Conservation (phyloP, 2,888 invertebrate species). For the Andrena marginata region DNA sequence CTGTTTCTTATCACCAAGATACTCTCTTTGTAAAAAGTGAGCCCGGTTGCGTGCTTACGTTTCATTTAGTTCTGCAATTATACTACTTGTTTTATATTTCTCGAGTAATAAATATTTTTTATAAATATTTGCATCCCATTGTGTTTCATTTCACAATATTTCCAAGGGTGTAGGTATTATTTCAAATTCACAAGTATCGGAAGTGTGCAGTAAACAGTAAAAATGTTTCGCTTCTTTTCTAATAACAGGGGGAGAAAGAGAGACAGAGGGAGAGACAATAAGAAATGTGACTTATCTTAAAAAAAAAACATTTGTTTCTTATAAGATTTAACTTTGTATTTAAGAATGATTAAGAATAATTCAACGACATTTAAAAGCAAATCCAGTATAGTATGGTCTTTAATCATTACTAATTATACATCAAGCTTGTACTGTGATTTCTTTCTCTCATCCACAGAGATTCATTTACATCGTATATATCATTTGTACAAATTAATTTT, state of each 20-base stretch:
- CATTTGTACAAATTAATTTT: constrained; percentile 46
- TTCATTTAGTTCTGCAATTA: constrained; percentile 42
- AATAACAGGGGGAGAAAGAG: constrained; percentile 10
- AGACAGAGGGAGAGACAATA: constrained; percentile 53
- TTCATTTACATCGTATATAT: constrained; percentile 43
- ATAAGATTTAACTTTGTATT: constrained; percentile 29
- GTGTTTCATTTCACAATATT: constrained; percentile 57
- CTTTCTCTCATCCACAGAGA: constrained; percentile 33
- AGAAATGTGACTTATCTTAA: constrained; percentile 38
- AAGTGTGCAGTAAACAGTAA: background rate
- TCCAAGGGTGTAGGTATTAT: constrained; percentile 33
- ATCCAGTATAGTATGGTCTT: constrained; percentile 16
- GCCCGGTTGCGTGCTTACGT: constrained; percentile 18
- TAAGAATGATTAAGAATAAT: constrained; percentile 29
- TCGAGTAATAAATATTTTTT: constrained; percentile 68
- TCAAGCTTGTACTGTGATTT: constrained; percentile 54
- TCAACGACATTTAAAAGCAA: constrained; percentile 15
- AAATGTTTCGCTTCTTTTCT: constrained; percentile 24
- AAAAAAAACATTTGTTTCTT: constrained; percentile 42
- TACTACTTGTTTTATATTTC: constrained; percentile 57
- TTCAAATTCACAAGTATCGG: constrained; percentile 7
- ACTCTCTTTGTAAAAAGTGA: constrained; percentile 3
- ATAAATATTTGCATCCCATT: constrained; percentile 48
- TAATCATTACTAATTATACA: constrained; percentile 15
- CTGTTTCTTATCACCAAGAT: constrained; percentile 2